These are phyloP conservation scores for Tiliacea citrago DNA, from an alignment of 2,888 invertebrate genomes.

Conservation along the genomic window DNA sequence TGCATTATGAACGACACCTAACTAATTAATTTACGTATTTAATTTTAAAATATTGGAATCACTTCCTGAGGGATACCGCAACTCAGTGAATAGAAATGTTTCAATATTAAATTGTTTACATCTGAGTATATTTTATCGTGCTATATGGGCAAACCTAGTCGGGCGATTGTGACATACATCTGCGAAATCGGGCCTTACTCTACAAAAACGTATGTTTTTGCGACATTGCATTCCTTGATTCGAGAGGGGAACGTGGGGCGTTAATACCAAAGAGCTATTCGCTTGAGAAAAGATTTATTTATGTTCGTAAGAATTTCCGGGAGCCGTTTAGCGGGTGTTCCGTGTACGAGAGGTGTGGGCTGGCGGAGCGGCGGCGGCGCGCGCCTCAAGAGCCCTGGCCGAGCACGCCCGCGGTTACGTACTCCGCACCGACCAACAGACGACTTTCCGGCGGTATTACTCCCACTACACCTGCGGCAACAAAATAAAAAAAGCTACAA, in stretches of 20 bases:
- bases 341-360: slow-evolving; percentile 80
- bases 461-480: slow-evolving; percentile 92
- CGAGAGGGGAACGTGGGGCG: slow-evolving; percentile 79
- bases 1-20: slow-evolving; percentile 79
- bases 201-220: slow-evolving; percentile 77
- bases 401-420: slow-evolving; percentile 89
- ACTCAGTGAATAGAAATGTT: slow-evolving; percentile 70
- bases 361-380: slow-evolving; percentile 70
- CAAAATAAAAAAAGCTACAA: slow-evolving; percentile 90
- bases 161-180: slow-evolving; percentile 87
- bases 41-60: slow-evolving; percentile 82
- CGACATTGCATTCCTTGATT: slow-evolving; percentile 89
- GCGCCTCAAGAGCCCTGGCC: slow-evolving; percentile 88
- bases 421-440: slow-evolving; percentile 92
- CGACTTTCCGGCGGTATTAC: slow-evolving; percentile 92
- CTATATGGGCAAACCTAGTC: slow-evolving; percentile 90
- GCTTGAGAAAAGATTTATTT: slow-evolving; percentile 88
- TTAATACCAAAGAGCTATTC: slow-evolving; percentile 87
- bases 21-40: slow-evolving; percentile 78
- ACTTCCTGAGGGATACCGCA: slow-evolving; percentile 90
- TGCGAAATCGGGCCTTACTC: slow-evolving; percentile 82
- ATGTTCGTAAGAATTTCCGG: slow-evolving; percentile 85
- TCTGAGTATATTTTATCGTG: slow-evolving; percentile 81
- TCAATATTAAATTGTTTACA: slow-evolving; percentile 75
- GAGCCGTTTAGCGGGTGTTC: slow-evolving; percentile 86